Conservation (phyloP, 2,797 vertebrate genomes). For the Pseudotriccus pelzelni region DNA sequence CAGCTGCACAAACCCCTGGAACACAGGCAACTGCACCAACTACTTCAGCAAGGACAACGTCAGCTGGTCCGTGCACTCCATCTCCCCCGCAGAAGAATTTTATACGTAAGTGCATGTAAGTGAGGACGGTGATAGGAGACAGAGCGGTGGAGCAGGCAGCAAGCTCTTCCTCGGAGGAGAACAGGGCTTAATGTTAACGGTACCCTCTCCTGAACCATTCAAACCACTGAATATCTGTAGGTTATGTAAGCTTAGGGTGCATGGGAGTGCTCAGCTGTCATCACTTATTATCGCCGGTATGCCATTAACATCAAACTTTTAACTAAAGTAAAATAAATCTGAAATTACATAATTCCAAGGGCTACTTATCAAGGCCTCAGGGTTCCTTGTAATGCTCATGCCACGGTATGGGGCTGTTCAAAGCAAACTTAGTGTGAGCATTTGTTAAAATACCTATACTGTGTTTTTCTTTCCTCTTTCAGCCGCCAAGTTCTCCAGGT, state of each 20-base stretch:
- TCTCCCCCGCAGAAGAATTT: conserved; percentile 96
- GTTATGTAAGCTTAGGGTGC: not conserved
- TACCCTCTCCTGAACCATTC: not conserved
- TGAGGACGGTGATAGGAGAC: conserved; percentile 48
- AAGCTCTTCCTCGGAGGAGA: not conserved
- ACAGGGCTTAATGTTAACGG: not conserved
- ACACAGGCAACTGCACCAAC: conserved; percentile 90
- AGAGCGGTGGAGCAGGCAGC: not conserved
- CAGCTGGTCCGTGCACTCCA: conserved; percentile 88
- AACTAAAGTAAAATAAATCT: not conserved
- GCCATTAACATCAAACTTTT: not conserved
- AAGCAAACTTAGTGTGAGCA: not conserved
- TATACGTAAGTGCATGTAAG: conserved; percentile 96
- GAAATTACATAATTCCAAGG: not conserved
- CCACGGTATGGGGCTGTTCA: not conserved
- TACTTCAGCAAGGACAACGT: conserved; percentile 88
- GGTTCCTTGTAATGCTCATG: not conserved
- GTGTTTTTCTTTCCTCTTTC: conserved; percentile 20
- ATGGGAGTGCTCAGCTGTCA: not conserved
- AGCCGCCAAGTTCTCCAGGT: conserved; percentile 94
- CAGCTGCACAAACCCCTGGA: conserved; percentile 92
- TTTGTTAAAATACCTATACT: not conserved
- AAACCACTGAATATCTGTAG: not conserved
- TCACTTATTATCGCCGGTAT: not conserved
- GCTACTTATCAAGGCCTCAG: not conserved